phyloP scores from a whole-genome alignment of 2,797 vertebrate species.

The Platalea minor region DNA sequence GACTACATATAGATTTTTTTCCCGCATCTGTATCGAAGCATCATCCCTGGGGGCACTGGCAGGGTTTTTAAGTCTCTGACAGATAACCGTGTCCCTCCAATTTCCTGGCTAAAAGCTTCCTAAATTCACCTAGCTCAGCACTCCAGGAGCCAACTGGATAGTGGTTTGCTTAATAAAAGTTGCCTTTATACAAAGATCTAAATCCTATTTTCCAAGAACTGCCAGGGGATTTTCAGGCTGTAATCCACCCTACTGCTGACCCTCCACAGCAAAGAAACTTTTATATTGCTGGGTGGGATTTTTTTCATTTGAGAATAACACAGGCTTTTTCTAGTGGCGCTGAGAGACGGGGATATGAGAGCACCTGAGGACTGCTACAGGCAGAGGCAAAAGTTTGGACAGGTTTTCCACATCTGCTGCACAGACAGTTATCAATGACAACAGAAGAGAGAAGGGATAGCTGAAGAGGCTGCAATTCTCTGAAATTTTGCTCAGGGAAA shows the following conservation, averaged over 20 bases:
- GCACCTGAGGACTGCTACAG: background rate
- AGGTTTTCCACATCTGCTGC: background rate
- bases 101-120: conserved; percentile 51
- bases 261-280: background rate
- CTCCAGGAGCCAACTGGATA: conserved; percentile 38
- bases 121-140: conserved; percentile 18
- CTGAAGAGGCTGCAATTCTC: background rate
- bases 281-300: background rate
- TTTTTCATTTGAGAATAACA: background rate
- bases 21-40: background rate
- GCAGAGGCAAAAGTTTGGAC: background rate
- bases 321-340: background rate
- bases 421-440: background rate
- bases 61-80: conserved; percentile 30
- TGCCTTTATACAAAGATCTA: conserved; percentile 57
- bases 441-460: background rate
- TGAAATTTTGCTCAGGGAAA: background rate
- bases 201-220: conserved; percentile 68
- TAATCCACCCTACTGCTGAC: conserved; percentile 35
- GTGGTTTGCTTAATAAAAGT: conserved; percentile 61
- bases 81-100: conserved; percentile 40
- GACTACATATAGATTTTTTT: background rate
- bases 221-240: conserved; percentile 54
- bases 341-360: background rate
- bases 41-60: background rate